Evolutionary conservation across 2,888 invertebrate genomes (phyloP), one percentile per base, ranked within the genome.

Genomic region (Esperia sulphurella): DNA sequence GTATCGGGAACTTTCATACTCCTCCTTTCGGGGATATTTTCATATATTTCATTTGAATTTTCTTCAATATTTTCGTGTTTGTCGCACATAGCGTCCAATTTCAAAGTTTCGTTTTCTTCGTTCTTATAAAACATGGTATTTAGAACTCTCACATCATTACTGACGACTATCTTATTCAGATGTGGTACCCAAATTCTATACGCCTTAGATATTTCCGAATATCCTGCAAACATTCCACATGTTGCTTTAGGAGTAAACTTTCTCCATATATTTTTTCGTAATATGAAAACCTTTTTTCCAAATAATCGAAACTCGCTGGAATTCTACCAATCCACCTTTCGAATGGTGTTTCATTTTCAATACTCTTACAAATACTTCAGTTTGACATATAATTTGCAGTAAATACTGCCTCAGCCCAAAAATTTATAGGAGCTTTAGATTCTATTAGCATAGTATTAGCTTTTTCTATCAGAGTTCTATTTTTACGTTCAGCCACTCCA

Each of bases 321-420:
- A 7, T 2, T 9, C 10, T 3, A 2, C 31, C 31, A 31, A 31
- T 8, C 31, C 31, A 31, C 8, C 10, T 31, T 31, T 31, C 7
- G 8, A 31, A 31, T 31, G 31, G 31, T 4, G 7, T 31, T 1
- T 31, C 10, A 10, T 2, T 2, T 31, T 31, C 7, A 10, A 10
- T 2, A 31, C 5, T 7, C 8, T 31, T 31, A 2, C 5, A 9
- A 8, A 8, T 3, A 7, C 47, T 45, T 29, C 52, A 14, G 33
- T 52, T 47, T 12, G 30, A 38, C 10, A 43, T 10, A 30, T 52
- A 50, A 12, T 50, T 50, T 8, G 49, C 46, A 35, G 52, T 47
- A 8, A 8, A 8, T 14, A 50, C 45, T 13, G 50, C 49, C 42
- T 53, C 50, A 6, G 46, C 49, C 50, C 50, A 53, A 5, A 50